Conservation (phyloP, 2,797 vertebrate species). For the Chanos chanos region DNA sequence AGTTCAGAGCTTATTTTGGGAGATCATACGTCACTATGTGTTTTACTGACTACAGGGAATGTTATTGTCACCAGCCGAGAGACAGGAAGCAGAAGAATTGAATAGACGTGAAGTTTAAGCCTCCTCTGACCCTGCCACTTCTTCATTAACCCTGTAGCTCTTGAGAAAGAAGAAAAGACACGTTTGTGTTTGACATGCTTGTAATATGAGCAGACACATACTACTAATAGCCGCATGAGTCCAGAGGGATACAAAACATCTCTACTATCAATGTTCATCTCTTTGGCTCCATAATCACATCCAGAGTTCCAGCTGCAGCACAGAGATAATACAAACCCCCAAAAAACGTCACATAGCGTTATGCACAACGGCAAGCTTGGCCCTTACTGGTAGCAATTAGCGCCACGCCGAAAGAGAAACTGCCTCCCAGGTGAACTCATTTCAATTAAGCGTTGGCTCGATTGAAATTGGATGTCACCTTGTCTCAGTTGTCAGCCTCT, state of each 20-base stretch:
- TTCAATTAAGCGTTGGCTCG: slow-evolving; percentile 65
- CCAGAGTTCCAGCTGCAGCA: not conserved
- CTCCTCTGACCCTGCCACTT: slow-evolving; percentile 11
- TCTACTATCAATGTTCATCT: not conserved
- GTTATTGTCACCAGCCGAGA: too few species aligned
- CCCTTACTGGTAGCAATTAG: slow-evolving; percentile 50
- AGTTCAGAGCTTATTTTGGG: too few species aligned
- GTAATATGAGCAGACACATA: slow-evolving; percentile 16
- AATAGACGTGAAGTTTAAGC: slow-evolving; percentile 13
- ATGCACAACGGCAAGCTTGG: slow-evolving; percentile 13
- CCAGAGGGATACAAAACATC: not conserved
- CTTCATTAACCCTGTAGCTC: slow-evolving; percentile 27
- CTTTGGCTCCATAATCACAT: not conserved
- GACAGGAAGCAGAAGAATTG: not conserved
- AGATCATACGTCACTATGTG: too few species aligned
- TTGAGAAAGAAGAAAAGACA: not conserved
- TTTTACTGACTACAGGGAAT: too few species aligned
- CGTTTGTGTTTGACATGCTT: slow-evolving; percentile 4
- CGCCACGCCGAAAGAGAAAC: slow-evolving; percentile 49
- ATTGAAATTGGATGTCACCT: slow-evolving; percentile 65
- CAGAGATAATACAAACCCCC: not conserved
- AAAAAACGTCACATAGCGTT: not conserved
- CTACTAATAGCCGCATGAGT: slow-evolving; percentile 17
- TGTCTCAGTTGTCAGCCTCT: slow-evolving; percentile 54
- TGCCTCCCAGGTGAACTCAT: slow-evolving; percentile 67